phyloP scores from a whole-genome alignment of 1,140 invertebrate species.

The Gryllus bimaculatus region DNA sequence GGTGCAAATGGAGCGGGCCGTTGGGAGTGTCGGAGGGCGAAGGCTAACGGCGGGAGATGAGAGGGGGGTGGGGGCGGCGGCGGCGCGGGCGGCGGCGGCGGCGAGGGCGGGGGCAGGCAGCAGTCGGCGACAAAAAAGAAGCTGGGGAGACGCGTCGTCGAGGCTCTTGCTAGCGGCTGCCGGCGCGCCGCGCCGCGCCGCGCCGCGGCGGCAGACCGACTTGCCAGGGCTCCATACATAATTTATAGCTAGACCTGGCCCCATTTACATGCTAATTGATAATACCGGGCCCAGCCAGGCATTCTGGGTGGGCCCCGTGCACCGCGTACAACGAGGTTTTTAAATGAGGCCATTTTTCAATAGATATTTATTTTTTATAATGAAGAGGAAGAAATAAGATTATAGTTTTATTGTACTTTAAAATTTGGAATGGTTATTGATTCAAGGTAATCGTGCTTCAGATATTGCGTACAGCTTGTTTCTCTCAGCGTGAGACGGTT shows the following conservation, averaged over 20 bases:
- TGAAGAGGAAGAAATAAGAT: not conserved
- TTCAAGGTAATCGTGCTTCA: slow-evolving; percentile 4
- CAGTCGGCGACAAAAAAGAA: too few species aligned
- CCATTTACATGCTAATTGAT: slow-evolving; percentile 23
- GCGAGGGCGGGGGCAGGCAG: too few species aligned
- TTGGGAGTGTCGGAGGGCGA: not conserved
- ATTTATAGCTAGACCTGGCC: slow-evolving; percentile 15
- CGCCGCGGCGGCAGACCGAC: too few species aligned
- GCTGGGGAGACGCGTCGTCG: too few species aligned
- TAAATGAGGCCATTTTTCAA: slow-evolving; percentile 12
- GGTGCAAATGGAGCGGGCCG: too few species aligned
- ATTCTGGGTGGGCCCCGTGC: not conserved
- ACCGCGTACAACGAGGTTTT: slow-evolving; percentile 10
- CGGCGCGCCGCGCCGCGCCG: too few species aligned
- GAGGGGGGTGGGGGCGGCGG: too few species aligned
- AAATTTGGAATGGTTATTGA: not conserved
- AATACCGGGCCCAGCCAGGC: slow-evolving; percentile 11
- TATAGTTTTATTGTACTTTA: not conserved
- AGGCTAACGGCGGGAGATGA: not conserved
- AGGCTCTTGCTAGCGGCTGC: too few species aligned
- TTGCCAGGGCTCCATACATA: slow-evolving; percentile 16
- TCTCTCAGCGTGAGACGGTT: not conserved
- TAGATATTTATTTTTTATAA: slow-evolving; percentile 5
- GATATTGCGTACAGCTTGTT: not conserved
- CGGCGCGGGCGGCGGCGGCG: too few species aligned